Evolutionary conservation across 2,113 vertebrate species (phyloP), one percentile per base, ranked within the genome.

Genomic region (Brachyhypopomus occidentalis): DNA sequence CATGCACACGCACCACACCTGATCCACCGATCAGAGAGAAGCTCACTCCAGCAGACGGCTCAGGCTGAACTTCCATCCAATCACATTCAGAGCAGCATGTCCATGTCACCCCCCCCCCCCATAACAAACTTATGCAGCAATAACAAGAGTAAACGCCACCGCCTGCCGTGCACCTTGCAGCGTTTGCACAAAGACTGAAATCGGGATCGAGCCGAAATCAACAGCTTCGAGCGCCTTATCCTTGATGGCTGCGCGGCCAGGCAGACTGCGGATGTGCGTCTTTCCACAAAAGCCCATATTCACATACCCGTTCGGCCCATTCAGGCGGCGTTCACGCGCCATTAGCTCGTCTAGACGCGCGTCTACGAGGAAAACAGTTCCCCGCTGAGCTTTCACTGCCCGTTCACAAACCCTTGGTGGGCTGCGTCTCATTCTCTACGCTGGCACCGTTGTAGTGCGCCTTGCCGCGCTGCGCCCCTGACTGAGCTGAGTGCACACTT

Each of bases 321-420:
- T 17, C 63, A 77, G 25, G 9, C 45, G 5, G 41, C 2, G 45
- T 20, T 67, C 63, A 36, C 62, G 59, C 45, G 77, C 77, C 25
- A 71, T 71, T 67, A 16, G 66, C 66, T 79, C 16, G 77, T 79
- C 77, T 79, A 79, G 77, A 79, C 77, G 41, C 22, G 45, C 60
- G 71, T 79, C 77, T 71, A 62, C 56, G 30, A 78, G 38, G 5
- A 56, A 58, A 52, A 36, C 60, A 22, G 60, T 79, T 71, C 25
- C 16, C 22, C 67, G 70, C 59, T 59, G 48, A 41, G 45, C 45
- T 52, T 52, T 52, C 9, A 14, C 11, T 3, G 1, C 45, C 12
- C 12, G 9, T 2, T 52, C 12, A 52, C 45, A 14, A 30, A 11
- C 12, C 45, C 45, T 11, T 14, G 9, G 45, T 52, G 45, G 45